phyloP scores from a whole-genome alignment of 2,797 vertebrate species.

The Galaxias olidus region DNA sequence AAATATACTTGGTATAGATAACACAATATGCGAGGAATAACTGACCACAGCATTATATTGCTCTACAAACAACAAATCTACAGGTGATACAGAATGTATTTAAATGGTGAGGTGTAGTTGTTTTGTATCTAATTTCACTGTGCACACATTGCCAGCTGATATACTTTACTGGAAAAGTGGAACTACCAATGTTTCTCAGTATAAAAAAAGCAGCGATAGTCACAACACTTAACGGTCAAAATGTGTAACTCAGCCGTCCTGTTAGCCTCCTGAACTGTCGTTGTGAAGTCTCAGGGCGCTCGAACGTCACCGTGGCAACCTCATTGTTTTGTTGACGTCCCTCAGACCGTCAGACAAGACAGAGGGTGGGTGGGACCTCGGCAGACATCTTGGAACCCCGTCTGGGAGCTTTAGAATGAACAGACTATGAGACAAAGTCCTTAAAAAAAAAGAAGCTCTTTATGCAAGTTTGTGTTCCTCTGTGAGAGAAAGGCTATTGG shows the following conservation, averaged over 20 bases:
- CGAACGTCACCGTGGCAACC: constrained; percentile 67
- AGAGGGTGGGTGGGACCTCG: constrained; percentile 15
- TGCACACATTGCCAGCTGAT: no score
- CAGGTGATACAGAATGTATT: no score
- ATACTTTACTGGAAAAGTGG: background rate
- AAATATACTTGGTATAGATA: no score
- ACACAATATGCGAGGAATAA: no score
- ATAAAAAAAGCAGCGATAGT: background rate
- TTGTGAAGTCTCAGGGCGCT: constrained; percentile 38
- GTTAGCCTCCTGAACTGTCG: constrained; percentile 31
- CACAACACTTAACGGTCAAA: constrained; percentile 6
- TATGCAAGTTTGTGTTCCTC: constrained; percentile 44
- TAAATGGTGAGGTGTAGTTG: no score
- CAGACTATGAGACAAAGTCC: constrained; percentile 39
- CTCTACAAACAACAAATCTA: no score
- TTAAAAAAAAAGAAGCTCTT: constrained; percentile 47
- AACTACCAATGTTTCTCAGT: background rate
- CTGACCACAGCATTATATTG: no score
- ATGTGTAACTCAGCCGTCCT: constrained; percentile 38
- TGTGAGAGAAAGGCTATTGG: constrained; percentile 28
- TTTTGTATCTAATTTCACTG: no score
- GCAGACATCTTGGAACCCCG: constrained; percentile 55
- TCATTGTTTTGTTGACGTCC: constrained; percentile 69
- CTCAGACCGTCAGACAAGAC: constrained; percentile 44
- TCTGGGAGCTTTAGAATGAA: constrained; percentile 50